Conservation (phyloP, 37 sponge, comb jelly and placozoan species). For the Ephydatia muelleri region DNA sequence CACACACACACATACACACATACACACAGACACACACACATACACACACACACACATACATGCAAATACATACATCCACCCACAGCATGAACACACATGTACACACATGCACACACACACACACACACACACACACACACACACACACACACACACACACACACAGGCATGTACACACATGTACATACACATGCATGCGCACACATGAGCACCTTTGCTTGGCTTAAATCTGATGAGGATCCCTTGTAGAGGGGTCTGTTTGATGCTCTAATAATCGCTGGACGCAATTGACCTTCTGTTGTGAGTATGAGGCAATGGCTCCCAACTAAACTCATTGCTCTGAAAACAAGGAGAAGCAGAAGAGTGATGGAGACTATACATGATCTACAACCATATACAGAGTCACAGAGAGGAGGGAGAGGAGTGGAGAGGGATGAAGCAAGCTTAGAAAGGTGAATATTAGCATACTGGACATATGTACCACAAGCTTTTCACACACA, state of each 20-base stretch:
- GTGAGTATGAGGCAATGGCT: conserved; percentile 20
- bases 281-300: conserved; percentile 13
- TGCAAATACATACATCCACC: too few relatives aligned
- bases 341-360: background rate
- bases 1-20: too few relatives aligned
- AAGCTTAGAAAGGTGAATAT: too few relatives aligned
- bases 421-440: background rate
- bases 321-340: conserved; percentile 59
- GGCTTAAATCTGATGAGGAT: conserved; percentile 38
- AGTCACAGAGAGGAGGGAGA: background rate
- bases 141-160: background rate
- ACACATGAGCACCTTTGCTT: conserved; percentile 23
- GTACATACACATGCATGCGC: too few relatives aligned
- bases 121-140: too few relatives aligned
- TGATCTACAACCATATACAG: background rate
- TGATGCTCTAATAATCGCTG: conserved; percentile 50
- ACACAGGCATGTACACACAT: background rate
- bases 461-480: too few relatives aligned
- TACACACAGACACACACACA: too few relatives aligned
- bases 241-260: conserved; percentile 29
- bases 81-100: too few relatives aligned
- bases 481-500: too few relatives aligned
- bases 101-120: too few relatives aligned
- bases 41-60: too few relatives aligned
- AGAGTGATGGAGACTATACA: background rate